Percentiles rank a stretch among this genome's conserved stretches.
phyloP scores from a whole-genome alignment of 2,113 vertebrate species.

The Xyrauchen texanus region DNA sequence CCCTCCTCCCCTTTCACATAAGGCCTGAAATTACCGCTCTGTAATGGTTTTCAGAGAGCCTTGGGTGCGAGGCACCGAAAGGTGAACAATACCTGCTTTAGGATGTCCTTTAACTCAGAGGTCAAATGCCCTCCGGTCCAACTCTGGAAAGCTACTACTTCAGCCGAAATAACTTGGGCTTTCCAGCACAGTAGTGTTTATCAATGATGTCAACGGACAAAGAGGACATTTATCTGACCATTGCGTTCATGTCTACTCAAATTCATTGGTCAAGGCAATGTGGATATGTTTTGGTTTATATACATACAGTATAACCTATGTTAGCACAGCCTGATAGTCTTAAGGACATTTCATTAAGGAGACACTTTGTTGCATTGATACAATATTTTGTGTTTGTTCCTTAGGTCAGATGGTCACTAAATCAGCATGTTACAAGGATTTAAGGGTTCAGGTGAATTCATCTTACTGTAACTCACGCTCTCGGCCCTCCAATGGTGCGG shows the following conservation, averaged over 20 bases:
- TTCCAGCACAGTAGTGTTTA: too few relatives aligned
- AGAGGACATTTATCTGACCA: too few relatives aligned
- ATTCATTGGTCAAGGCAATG: neutral
- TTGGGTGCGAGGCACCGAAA: neutral
- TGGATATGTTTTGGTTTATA: neutral
- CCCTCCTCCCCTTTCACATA: constrained; percentile 4
- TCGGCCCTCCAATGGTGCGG: constrained; percentile 70
- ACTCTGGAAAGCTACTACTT: neutral
- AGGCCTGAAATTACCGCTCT: constrained; percentile 38
- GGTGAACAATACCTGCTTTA: constrained; percentile 23
- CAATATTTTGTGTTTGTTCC: neutral
- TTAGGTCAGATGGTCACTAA: constrained; percentile 82
- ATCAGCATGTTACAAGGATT: constrained; percentile 81
- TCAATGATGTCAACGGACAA: neutral
- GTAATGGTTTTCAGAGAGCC: constrained; percentile 41
- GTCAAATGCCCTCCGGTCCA: constrained; percentile 10
- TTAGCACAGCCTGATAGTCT: too few relatives aligned
- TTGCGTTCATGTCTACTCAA: neutral
- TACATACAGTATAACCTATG: too few relatives aligned
- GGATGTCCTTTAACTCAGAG: constrained; percentile 3
- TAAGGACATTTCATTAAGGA: neutral
- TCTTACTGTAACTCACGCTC: constrained; percentile 79
- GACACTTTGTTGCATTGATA: neutral
- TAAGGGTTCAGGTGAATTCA: constrained; percentile 76
- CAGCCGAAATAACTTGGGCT: too few relatives aligned